A percentile compares a stretch with the other conserved stretches of the same genome.
Conservation (phyloP, 2,797 vertebrate species). For the Perodicticus potto region DNA sequence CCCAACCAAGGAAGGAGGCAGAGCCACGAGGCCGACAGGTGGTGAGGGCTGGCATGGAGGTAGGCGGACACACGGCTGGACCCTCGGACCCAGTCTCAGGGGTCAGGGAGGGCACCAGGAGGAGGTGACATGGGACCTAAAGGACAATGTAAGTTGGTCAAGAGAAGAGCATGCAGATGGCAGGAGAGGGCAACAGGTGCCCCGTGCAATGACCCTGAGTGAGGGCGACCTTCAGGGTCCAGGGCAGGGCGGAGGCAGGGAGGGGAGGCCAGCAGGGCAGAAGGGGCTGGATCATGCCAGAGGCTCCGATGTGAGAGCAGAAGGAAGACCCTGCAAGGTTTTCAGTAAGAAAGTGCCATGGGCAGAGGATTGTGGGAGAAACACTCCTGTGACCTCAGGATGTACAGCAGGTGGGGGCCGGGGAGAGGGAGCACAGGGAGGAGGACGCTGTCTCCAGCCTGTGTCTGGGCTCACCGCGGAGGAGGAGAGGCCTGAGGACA, state of each 20-base stretch:
- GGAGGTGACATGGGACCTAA: neutral
- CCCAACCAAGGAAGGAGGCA: neutral
- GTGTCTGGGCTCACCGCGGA: neutral
- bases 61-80: neutral
- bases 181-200: neutral
- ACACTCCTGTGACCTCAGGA: neutral
- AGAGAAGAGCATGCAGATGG: neutral
- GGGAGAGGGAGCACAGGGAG: neutral
- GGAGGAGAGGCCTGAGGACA: neutral
- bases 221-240: neutral
- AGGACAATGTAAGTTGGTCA: neutral
- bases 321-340: neutral
- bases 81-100: too few species aligned
- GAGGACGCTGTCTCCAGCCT: neutral
- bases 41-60: neutral
- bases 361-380: neutral
- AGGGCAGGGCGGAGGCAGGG: neutral
- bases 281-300: too few species aligned
- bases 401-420: neutral
- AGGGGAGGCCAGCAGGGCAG: neutral
- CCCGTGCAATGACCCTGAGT: accelerated
- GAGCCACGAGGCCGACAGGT: neutral
- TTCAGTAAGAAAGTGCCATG: neutral
- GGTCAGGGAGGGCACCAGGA: neutral
- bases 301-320: too few species aligned